A percentile compares a stretch with the other conserved stretches of the same genome.
These are phyloP conservation scores for Lycopodina hypogea DNA, from an alignment of 37 sponge, comb jelly and placozoan genomes.

Conservation along the genomic window DNA sequence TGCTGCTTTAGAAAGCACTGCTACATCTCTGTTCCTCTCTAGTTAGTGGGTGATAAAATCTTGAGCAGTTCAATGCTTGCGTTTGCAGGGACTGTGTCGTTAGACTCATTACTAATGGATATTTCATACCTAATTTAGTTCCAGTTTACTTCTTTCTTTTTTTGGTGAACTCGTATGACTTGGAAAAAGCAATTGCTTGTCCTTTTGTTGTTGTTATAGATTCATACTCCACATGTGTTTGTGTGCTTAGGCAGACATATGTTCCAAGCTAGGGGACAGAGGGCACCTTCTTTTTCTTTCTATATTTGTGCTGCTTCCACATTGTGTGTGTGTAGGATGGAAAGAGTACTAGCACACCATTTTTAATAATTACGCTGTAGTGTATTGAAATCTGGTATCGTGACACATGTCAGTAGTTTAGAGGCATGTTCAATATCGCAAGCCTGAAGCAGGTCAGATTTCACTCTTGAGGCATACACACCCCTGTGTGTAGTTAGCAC, in stretches of 20 bases:
- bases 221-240: no score
- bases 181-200: no score
- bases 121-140: no score
- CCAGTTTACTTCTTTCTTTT: neutral
- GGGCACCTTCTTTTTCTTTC: no score
- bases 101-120: no score
- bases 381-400: neutral
- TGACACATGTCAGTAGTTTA: slow-evolving; percentile 40
- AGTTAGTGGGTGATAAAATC: slow-evolving; percentile 1
- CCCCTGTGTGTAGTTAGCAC: neutral
- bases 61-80: no score
- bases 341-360: neutral
- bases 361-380: neutral
- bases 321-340: neutral
- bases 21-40: no score
- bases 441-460: slow-evolving; percentile 62
- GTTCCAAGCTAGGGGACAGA: no score
- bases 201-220: no score
- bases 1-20: neutral
- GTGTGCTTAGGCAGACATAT: no score
- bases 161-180: neutral
- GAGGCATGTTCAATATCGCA: slow-evolving; percentile 56
- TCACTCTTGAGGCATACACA: neutral
- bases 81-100: no score
- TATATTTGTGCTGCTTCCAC: neutral